Evolutionary conservation across 2,888 invertebrate species (phyloP).

Genomic region (Drosophila differens): DNA sequence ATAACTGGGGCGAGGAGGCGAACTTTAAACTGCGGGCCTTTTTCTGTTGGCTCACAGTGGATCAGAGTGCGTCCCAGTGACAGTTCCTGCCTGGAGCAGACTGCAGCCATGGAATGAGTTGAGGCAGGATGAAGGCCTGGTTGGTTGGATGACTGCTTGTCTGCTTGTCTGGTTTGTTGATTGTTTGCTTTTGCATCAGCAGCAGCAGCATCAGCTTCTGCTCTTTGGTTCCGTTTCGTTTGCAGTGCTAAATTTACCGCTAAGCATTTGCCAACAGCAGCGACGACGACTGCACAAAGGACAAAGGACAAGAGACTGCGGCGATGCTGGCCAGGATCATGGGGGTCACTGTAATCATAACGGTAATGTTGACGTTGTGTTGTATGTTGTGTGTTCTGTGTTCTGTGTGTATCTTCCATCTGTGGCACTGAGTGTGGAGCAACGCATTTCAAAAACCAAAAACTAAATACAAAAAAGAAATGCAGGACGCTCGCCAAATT

Average conservation of each 20-base stretch:
- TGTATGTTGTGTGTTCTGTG: background rate
- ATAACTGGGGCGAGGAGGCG: constrained; percentile 25
- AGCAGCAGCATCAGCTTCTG: background rate
- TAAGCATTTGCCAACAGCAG: constrained; percentile 70
- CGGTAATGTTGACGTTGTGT: constrained; percentile 61
- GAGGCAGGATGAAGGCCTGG: constrained; percentile 30
- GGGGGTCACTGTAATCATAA: constrained; percentile 81
- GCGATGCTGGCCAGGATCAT: constrained; percentile 72
- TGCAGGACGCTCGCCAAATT: constrained; percentile 48
- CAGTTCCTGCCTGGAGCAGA: constrained; percentile 34
- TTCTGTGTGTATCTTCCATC: constrained; percentile 7
- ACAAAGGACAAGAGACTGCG: constrained; percentile 34
- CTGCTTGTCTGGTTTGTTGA: constrained; percentile 1
- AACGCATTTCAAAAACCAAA: constrained; percentile 38
- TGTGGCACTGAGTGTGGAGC: background rate
- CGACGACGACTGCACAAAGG: constrained; percentile 54
- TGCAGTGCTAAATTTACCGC: constrained; percentile 68
- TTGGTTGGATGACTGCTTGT: constrained; percentile 25
- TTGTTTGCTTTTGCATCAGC: constrained; percentile 10
- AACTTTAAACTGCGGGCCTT: constrained; percentile 72
- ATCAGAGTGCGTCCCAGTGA: constrained; percentile 7
- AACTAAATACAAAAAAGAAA: constrained; percentile 42
- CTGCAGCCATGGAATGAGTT: constrained; percentile 37
- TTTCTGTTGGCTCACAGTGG: constrained; percentile 17
- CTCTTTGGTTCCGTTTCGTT: constrained; percentile 30